Base-by-base conservation (phyloP, 2,888 invertebrate genomes). In the Philaethria dido region DNA sequence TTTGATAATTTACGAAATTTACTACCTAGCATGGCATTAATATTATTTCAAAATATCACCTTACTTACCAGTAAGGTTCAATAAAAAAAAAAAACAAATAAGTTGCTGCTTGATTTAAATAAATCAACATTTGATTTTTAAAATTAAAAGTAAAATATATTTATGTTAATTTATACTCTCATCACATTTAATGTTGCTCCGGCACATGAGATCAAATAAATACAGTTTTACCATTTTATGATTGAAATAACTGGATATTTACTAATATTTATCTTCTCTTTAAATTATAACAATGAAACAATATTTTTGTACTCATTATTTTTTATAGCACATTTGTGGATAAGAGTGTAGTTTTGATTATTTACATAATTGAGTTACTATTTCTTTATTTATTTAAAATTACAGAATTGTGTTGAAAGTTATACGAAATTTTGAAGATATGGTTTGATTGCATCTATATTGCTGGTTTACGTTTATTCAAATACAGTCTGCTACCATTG, bases 191-290 rank as follows among this genome's bases (percentile, higher is more conserved):
- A 5, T 20, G 47, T 59, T 42, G 42, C 42, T 57, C 42, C 42
- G 39, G 14, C 54, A 55, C 45, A 54, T 57, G 64, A 64, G 64
- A 64, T 64, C 47, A 48, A 50, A 59, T 50, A 59, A 64, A 64
- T 29, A 64, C 25, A 59, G 47, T 48, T 20, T 47, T 59, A 48
- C 54, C 8, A 9, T 44, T 33, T 47, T 16, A 25, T 16, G 39
- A 47, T 36, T 6, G 22, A n/a, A 11, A n/a, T 22, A 22, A 20
- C 13, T 47, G 39, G 55, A 14, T 39, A 39, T 55, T 39, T 39
- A 36, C 39, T 36, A 36, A n/a, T 55, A 20, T 14, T 39, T n/a
- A 8, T 39, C 20, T 14, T 39, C n/a, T 39, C 16, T 29, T 16
- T 18, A 16, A 22, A 44, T 42, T n/a, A 63, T 29, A 20, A 44